A percentile compares a stretch with the other conserved stretches of the same genome.
Evolutionary conservation across 2,797 vertebrate species (phyloP).

Genomic region (Schizopygopsis pylzovi): DNA sequence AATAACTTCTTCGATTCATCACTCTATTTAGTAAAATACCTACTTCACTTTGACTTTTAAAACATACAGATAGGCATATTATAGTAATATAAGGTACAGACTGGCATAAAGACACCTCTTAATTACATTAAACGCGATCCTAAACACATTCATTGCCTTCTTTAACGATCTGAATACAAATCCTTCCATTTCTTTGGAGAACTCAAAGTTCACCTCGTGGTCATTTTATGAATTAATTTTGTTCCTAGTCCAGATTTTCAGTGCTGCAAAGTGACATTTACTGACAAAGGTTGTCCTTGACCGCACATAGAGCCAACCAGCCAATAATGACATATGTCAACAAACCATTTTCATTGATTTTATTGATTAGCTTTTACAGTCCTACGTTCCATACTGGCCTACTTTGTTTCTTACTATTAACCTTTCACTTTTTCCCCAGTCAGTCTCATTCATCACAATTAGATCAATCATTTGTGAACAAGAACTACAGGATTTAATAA

Average conservation of each 20-base stretch:
- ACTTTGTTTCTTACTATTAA: constrained; percentile 17
- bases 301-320: neutral
- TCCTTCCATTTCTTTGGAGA: neutral
- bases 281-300: neutral
- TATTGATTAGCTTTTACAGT: constrained; percentile 7
- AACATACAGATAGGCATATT: too few relatives aligned
- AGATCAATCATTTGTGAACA: constrained; percentile 3
- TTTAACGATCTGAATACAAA: neutral
- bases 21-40: too few relatives aligned
- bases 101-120: neutral
- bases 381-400: neutral
- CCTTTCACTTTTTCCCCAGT: neutral
- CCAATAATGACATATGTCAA: neutral
- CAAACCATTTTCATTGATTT: constrained; percentile 3
- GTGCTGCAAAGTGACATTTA: neutral
- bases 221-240: neutral
- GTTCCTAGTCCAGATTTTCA: neutral
- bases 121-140: neutral
- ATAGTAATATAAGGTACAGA: neutral
- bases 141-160: neutral
- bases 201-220: neutral
- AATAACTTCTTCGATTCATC: too few relatives aligned
- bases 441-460: neutral
- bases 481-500: constrained; percentile 6
- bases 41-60: too few relatives aligned